Base-by-base conservation (phyloP, 2,888 invertebrate genomes). In the Caenorhabditis panamensis region DNA sequence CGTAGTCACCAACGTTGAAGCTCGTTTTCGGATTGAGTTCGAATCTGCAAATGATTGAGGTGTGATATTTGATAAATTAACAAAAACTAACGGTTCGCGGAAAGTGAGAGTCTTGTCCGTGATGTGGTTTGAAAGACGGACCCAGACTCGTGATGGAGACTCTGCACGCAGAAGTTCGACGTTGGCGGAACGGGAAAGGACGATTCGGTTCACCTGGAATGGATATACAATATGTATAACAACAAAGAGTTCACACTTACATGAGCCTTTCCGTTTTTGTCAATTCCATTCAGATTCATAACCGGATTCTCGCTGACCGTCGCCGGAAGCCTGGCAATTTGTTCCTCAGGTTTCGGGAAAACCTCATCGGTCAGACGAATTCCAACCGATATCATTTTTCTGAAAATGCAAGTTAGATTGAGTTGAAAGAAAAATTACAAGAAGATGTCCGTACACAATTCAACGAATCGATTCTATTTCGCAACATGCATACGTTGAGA, bases 91-190 rank as follows among this genome's bases (percentile, higher is more conserved):
- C 83, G 84, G 83, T 54, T 86, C 86, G 3, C 22, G 41, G 20
- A 86, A 59, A 13, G 76, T 77, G 1, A 86, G 72, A 3, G 53
- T 53, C 0, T 51, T 31, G n/a, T 82, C 76, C 0, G 84, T 81
- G 61, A 84, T 84, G 61, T 85, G 84, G 67, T 86, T 86, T 26
- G 41, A 31, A 9, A 85, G 75, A n/a, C 83, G 75, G 16, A 84
- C 84, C 83, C 85, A 86, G 36, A 86, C 76, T 8, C 62, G 31
- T 2, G 82, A 81, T 1, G 84, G 84, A 5, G 84, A 84, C 36
- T 82, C 82, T 20, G 54, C 81, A n/a, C 71, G 63, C 6, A 79
- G 54, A 4, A 83, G 24, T 56, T 79, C 82, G 8, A 83, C 82
- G 9, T 63, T 24, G 22, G 81, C 79, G 1, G 79, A 49, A 2